Evolutionary conservation across 2,797 vertebrate genomes (phyloP).

Genomic region (Sylvilagus floridanus): DNA sequence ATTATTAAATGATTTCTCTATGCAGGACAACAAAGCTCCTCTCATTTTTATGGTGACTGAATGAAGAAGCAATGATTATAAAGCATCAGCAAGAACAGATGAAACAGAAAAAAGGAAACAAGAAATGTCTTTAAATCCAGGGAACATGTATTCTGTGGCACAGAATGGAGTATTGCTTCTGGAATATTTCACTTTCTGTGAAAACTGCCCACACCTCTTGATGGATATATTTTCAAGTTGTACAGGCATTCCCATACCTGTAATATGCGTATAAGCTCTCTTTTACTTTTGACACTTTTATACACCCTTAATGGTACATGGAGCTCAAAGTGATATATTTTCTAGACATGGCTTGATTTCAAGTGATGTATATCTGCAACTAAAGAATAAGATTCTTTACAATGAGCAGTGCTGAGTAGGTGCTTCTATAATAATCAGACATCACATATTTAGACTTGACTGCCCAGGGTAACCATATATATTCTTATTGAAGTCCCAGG

Average conservation of each 20-base stretch:
- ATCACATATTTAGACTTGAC: conserved; percentile 48
- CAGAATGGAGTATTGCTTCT: conserved; percentile 37
- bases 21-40: conserved; percentile 17
- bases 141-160: conserved; percentile 16
- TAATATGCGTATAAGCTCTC: conserved; percentile 57
- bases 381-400: conserved; percentile 55
- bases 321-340: conserved; percentile 67
- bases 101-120: conserved; percentile 48
- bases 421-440: conserved; percentile 52
- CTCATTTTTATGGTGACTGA: conserved; percentile 54
- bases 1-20: conserved; percentile 28
- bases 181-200: conserved; percentile 65
- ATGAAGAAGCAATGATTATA: conserved; percentile 23
- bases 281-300: conserved; percentile 75
- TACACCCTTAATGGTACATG: conserved; percentile 62
- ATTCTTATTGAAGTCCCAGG: conserved; percentile 64
- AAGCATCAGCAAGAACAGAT: background rate
- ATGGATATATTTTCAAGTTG: conserved; percentile 66
- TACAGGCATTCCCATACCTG: conserved; percentile 60
- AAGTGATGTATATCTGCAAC: conserved; percentile 56
- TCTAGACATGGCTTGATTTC: conserved; percentile 71
- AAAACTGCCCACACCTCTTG: conserved; percentile 57
- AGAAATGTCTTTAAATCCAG: conserved; percentile 6
- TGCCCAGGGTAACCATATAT: conserved; percentile 54
- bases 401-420: conserved; percentile 34